Evolutionary conservation across 2,888 invertebrate genomes (phyloP).

Genomic region (Frankliniella fusca): DNA sequence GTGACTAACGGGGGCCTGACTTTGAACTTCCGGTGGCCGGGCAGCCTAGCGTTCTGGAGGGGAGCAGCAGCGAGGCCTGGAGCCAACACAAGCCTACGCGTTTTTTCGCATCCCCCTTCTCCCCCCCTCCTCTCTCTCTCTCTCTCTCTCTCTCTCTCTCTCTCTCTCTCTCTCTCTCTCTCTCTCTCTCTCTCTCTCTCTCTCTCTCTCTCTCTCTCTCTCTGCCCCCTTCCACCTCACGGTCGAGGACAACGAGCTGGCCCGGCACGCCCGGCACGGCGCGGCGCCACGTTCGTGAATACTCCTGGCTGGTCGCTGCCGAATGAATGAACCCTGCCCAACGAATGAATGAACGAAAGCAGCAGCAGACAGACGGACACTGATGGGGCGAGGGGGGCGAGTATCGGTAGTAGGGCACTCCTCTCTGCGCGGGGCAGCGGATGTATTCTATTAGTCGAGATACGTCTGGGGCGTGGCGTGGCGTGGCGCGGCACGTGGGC

Average conservation of each 20-base stretch:
- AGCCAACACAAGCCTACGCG: background rate
- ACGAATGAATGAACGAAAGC: background rate
- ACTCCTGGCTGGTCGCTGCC: background rate
- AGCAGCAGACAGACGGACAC: background rate
- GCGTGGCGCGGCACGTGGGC: background rate
- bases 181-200: constrained; percentile 1
- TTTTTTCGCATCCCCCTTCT: background rate
- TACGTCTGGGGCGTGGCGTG: background rate
- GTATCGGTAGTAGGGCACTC: constrained; percentile 22
- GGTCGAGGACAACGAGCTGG: background rate
- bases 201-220: background rate
- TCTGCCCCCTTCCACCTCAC: background rate
- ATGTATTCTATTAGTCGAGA: constrained; percentile 20
- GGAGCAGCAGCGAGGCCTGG: background rate
- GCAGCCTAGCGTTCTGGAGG: background rate
- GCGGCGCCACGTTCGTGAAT: background rate
- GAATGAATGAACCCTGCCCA: background rate
- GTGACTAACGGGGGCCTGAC: background rate
- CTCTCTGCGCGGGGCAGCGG: background rate
- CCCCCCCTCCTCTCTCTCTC: background rate
- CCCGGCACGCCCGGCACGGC: background rate
- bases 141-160: background rate
- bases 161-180: background rate
- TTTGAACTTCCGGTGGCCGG: background rate
- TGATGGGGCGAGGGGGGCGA: background rate